Conservation (phyloP, 2,888 invertebrate species). For the Hyles lineata region DNA sequence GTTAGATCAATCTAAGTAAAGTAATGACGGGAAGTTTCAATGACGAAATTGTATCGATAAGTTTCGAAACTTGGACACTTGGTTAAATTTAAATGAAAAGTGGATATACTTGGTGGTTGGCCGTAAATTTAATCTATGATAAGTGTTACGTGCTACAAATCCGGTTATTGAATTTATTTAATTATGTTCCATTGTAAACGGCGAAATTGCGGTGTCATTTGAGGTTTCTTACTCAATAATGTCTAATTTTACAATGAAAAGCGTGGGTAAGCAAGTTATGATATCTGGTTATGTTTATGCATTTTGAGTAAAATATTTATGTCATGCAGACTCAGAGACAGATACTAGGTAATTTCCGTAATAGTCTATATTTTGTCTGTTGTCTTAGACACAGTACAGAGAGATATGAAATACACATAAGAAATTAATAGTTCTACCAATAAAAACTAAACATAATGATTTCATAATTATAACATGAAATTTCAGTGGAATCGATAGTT, state of each 20-base stretch:
- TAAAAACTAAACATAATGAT: too few species aligned
- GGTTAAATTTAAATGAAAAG: slow-evolving; percentile 6
- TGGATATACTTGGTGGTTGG: not conserved
- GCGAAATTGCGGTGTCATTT: not conserved
- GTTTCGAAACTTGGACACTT: slow-evolving; percentile 7
- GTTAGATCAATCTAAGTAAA: slow-evolving; percentile 1
- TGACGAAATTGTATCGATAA: not conserved
- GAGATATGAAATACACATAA: too few species aligned
- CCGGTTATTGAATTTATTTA: not conserved
- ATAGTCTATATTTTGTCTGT: too few species aligned
- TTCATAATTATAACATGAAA: too few species aligned
- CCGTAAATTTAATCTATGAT: not conserved
- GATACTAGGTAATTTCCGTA: too few species aligned
- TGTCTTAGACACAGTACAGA: too few species aligned
- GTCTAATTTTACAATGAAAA: slow-evolving; percentile 1
- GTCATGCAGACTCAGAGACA: not conserved
- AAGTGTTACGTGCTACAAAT: not conserved
- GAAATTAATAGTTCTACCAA: too few species aligned
- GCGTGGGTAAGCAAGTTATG: slow-evolving; percentile 2
- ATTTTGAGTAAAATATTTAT: not conserved
- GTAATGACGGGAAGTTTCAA: not conserved
- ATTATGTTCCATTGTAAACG: not conserved
- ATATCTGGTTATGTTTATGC: not conserved
- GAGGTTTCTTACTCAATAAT: not conserved
- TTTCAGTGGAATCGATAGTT: not conserved